A percentile compares a stretch with the other conserved stretches of the same genome.
Conservation (phyloP, 2,113 vertebrate genomes). For the Caracal caracal region DNA sequence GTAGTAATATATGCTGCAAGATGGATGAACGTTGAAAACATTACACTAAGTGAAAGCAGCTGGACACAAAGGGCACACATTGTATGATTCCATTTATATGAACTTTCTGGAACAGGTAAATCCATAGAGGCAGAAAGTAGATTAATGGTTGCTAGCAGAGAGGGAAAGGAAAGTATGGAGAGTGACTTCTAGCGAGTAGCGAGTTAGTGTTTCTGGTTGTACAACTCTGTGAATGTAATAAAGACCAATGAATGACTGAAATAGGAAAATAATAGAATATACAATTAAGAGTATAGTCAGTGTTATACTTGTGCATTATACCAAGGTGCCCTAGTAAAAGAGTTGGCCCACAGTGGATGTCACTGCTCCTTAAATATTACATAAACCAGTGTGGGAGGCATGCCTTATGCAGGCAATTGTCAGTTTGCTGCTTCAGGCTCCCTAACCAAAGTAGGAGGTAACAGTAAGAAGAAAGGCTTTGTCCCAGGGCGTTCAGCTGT, state of each 20-base stretch:
- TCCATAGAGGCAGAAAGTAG: neutral
- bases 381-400: too few relatives aligned
- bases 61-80: neutral
- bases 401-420: neutral
- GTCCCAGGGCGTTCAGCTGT: neutral
- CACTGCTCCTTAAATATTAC: neutral
- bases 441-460: neutral
- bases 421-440: neutral
- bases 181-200: neutral
- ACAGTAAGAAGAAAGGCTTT: neutral
- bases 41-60: neutral
- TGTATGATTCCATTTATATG: neutral
- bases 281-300: neutral
- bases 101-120: neutral
- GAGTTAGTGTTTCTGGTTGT: neutral
- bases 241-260: neutral
- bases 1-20: neutral
- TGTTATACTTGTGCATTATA: neutral
- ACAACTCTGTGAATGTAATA: neutral
- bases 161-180: too few relatives aligned
- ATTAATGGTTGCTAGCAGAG: neutral
- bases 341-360: neutral
- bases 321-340: neutral
- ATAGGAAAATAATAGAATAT: neutral
- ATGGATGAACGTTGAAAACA: neutral